These are phyloP conservation scores for Imbricaverruca yamaguchii DNA, from an alignment of 2,888 invertebrate species.

Conservation along the genomic window DNA sequence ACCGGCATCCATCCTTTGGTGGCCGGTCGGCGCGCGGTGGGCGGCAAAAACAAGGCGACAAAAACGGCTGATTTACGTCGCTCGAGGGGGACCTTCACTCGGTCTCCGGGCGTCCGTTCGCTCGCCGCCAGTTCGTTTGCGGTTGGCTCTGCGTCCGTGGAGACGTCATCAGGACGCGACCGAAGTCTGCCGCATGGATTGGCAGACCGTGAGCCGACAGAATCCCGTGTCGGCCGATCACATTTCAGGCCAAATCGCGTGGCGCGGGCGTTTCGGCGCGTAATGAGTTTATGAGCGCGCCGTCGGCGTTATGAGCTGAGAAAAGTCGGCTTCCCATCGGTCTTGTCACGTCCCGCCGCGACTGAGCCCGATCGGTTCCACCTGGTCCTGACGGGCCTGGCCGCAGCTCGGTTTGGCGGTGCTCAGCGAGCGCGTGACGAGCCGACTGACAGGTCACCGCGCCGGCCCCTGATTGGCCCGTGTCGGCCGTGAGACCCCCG, in stretches of 20 bases:
- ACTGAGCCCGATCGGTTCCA: too few species aligned
- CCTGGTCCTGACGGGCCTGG: too few species aligned
- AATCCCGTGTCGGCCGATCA: neutral
- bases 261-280: neutral
- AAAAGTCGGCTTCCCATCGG: neutral
- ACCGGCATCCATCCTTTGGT: neutral
- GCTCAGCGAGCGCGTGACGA: too few species aligned
- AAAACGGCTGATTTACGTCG: neutral
- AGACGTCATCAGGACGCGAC: neutral
- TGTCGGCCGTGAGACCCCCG: too few species aligned
- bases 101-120: neutral
- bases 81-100: neutral
- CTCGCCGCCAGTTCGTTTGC: neutral
- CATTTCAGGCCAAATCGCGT: neutral
- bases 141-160: neutral
- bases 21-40: neutral
- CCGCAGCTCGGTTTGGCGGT: too few species aligned
- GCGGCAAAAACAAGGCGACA: neutral
- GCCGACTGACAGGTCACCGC: too few species aligned
- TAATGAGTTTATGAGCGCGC: neutral
- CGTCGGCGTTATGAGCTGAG: neutral
- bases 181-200: too few species aligned
- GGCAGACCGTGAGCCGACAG: neutral
- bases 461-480: too few species aligned
- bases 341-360: neutral